Percentiles rank a stretch among this genome's conserved stretches.
These are phyloP conservation scores for Lasius platythorax DNA, from an alignment of 2,888 invertebrate genomes.

Conservation along the genomic window DNA sequence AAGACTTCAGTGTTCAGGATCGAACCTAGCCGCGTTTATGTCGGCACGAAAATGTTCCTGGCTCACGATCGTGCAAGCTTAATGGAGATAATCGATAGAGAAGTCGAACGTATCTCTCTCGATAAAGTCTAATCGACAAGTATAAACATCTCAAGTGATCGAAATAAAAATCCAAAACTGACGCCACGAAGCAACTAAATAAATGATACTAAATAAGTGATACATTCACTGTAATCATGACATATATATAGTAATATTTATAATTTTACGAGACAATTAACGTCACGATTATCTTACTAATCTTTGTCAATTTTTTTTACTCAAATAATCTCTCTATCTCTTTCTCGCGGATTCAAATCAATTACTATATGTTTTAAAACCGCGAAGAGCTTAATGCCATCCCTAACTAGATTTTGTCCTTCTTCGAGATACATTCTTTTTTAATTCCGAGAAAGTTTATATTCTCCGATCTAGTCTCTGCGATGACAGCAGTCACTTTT, in stretches of 20 bases:
- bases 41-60: conserved; percentile 11
- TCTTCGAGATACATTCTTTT: background rate
- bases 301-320: background rate
- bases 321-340: background rate
- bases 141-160: conserved; percentile 38
- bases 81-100: conserved; percentile 41
- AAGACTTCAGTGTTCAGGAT: conserved; percentile 79
- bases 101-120: conserved; percentile 28
- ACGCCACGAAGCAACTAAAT: conserved; percentile 21
- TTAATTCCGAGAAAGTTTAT: background rate
- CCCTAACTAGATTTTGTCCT: background rate
- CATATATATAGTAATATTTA: background rate
- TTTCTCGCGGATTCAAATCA: background rate
- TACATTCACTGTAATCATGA: background rate
- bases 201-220: conserved; percentile 11
- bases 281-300: background rate
- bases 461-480: conserved; percentile 46
- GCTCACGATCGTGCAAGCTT: conserved; percentile 31
- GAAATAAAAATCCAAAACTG: background rate
- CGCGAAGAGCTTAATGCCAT: background rate
- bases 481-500: conserved; percentile 51
- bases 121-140: conserved; percentile 51
- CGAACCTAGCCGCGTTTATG: conserved; percentile 67
- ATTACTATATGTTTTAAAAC: background rate
- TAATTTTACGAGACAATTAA: background rate